Conservation (phyloP, 2,888 invertebrate species). For the Bombyx huttoni region DNA sequence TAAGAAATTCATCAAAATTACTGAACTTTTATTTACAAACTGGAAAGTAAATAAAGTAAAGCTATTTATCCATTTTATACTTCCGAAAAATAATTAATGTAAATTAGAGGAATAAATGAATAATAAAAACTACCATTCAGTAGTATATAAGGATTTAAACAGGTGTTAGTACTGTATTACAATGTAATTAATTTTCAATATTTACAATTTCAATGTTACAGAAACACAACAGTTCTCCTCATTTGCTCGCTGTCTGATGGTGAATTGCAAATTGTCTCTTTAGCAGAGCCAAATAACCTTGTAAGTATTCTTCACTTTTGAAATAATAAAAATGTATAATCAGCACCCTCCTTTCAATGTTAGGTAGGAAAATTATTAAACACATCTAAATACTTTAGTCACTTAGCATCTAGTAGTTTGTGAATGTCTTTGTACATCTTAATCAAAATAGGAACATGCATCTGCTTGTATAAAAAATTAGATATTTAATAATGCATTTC, state of each 20-base stretch:
- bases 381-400: no score
- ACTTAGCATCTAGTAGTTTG: no score
- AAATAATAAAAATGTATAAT: no score
- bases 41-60: not conserved
- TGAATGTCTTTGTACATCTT: no score
- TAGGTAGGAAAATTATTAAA: no score
- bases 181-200: not conserved
- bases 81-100: not conserved
- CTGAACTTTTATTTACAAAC: no score
- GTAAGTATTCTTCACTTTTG: slow-evolving; percentile 25
- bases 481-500: no score
- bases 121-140: not conserved
- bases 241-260: slow-evolving; percentile 39
- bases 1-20: no score
- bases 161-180: not conserved
- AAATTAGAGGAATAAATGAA: not conserved
- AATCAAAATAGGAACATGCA: no score
- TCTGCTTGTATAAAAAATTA: no score
- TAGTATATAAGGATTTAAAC: not conserved
- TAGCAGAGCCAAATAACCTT: slow-evolving; percentile 33
- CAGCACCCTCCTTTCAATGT: no score
- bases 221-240: slow-evolving; percentile 38
- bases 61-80: not conserved
- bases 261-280: slow-evolving; percentile 24
- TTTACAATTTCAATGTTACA: slow-evolving; percentile 16